Base-by-base conservation (phyloP, 2,888 invertebrate species). In the Myopa tessellatipennis region DNA sequence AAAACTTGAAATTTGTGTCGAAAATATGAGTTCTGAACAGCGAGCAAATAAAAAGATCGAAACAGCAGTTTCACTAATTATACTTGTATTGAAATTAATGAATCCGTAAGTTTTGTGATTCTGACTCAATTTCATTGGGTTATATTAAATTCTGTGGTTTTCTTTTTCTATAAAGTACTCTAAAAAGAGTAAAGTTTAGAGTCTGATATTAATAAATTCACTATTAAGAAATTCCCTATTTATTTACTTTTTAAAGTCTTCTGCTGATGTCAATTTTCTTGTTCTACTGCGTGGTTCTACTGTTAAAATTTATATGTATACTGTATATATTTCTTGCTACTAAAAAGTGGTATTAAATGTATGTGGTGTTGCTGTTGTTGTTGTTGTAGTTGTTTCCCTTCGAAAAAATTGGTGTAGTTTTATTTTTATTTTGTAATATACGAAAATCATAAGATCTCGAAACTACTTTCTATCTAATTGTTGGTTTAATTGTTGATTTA, bases 181-280 rank as follows among this genome's bases (percentile, higher is more conserved):
- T 26, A 26, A 26, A 26, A 26, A 26, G 26, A 26, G 26, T 26
- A 26, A 2, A 26, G 26, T 26, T 1, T 26, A 26, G 26, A 26
- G 26, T 26, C 26, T 26, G 26, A 26, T 26, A 1, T 2, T 10
- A 10, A 50, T 50, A 10, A 50, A 50, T 18, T 34, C 10, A 36
- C 26, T 69, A 65, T 75, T 75, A 60, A 60, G 69, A 77, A 65
- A 77, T 79, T 77, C 76, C 77, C 77, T 76, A 74, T 69, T 76
- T 58, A 69, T 71, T 74, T 77, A 50, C 52, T 14, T 77, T 65
- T 58, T 78, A 36, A 69, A 45, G 76, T 76, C 74, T 74, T 76
- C 71, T 18, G 60, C 74, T 78, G 74, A 68, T 73, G 68, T 65
- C 74, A 74, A 36, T 34, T 50, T 77, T 67, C 60, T 67, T 4